These are phyloP conservation scores for Phoenicopterus ruber DNA, from an alignment of 2,113 vertebrate species.

Conservation along the genomic window DNA sequence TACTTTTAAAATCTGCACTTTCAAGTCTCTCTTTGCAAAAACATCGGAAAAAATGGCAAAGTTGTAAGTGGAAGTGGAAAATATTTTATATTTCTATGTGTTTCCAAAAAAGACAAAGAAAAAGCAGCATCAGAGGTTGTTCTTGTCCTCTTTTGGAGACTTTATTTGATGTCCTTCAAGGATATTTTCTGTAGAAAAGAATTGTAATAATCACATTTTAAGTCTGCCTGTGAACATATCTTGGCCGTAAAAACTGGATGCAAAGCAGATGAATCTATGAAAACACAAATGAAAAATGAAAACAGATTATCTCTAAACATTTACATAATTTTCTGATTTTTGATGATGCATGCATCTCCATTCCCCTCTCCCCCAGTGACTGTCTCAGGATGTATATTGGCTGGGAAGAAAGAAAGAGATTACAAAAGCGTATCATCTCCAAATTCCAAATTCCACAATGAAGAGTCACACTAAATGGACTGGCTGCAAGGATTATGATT, in stretches of 20 bases:
- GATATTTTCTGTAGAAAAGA: not conserved
- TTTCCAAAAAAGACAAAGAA: not conserved
- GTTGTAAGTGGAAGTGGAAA: not conserved
- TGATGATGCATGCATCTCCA: not conserved
- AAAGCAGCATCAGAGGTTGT: not conserved
- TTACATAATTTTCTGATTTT: not conserved
- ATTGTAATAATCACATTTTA: not conserved
- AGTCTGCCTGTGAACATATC: not conserved
- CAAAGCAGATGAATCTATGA: not conserved
- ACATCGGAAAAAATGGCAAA: not conserved
- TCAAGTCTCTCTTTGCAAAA: not conserved
- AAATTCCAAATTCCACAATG: not conserved
- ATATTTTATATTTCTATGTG: not conserved
- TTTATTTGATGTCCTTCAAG: not conserved
- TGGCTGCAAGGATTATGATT: not conserved
- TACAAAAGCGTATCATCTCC: not conserved
- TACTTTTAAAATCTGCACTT: not conserved
- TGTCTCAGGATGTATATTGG: not conserved
- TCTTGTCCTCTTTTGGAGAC: not conserved
- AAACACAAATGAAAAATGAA: not conserved
- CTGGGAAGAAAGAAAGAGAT: not conserved
- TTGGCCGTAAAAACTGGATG: not conserved
- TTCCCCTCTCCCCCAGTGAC: not conserved
- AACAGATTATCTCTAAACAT: not conserved
- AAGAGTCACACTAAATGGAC: not conserved